A percentile compares a stretch with the other conserved stretches of the same genome.
These are phyloP conservation scores for Centropus bengalensis DNA, from an alignment of 2,113 vertebrate species.

Conservation along the genomic window DNA sequence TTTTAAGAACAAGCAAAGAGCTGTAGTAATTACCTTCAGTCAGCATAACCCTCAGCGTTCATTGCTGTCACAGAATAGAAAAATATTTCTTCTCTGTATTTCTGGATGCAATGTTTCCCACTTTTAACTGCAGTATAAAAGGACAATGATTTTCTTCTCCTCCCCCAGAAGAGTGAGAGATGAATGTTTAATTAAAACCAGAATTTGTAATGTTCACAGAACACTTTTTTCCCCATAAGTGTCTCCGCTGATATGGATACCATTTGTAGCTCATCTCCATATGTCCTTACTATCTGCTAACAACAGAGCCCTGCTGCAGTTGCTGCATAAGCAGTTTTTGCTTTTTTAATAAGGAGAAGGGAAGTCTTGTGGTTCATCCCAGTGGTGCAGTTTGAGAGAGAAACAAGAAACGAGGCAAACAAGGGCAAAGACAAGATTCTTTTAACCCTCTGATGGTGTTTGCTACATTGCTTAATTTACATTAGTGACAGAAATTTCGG, in stretches of 20 bases:
- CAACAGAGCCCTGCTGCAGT: conserved; percentile 68
- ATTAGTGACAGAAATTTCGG: not conserved
- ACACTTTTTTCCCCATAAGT: conserved; percentile 52
- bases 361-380: conserved; percentile 71
- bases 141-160: conserved; percentile 56
- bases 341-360: conserved; percentile 73
- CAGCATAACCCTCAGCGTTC: conserved; percentile 34
- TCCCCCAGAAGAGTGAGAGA: conserved; percentile 40
- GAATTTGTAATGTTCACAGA: conserved; percentile 61
- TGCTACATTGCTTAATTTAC: not conserved
- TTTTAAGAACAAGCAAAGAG: not conserved
- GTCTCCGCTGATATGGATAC: conserved; percentile 14
- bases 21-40: conserved; percentile 59
- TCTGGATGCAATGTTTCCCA: conserved; percentile 60
- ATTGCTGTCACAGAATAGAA: conserved; percentile 57
- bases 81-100: conserved; percentile 57
- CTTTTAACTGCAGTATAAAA: conserved; percentile 61
- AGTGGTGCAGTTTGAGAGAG: conserved; percentile 70
- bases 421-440: conserved; percentile 28
- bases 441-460: conserved; percentile 62
- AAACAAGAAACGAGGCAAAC: conserved; percentile 61
- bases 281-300: conserved; percentile 61
- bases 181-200: conserved; percentile 64
- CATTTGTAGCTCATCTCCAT: conserved; percentile 51
- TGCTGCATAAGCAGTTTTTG: conserved; percentile 85